Evolutionary conservation across 2,797 vertebrate species (phyloP), one percentile per base, ranked within the genome.

Genomic region (Amblyopsis hoosieri): DNA sequence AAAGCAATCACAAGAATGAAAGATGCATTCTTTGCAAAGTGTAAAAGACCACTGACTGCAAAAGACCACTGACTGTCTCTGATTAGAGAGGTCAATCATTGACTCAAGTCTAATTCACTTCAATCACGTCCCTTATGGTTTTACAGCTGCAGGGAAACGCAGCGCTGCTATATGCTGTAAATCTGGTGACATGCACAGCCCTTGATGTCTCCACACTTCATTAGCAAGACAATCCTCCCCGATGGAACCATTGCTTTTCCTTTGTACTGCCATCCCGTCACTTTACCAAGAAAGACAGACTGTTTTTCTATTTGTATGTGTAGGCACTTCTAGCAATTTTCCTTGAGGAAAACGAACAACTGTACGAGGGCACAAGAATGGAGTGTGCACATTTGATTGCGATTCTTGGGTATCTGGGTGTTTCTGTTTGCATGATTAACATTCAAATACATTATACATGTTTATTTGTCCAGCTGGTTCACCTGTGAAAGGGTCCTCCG

Each of bases 101-200:
- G 76, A 81, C 78, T 78, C 67, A 69, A 61, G 74, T 72, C 76
- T 79, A 81, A 88, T 90, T 89, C 87, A 82, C 82, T 88, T 78
- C 86, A 87, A 88, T 90, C 83, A 82, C 72, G 69, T 76, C 59
- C 60, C 76, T 88, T 74, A 86, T 91, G 86, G 89, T 90, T 90
- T 88, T 78, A 81, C 76, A 75, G 83, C 90, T 88, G 72, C 80
- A 75, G 83, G 84, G 82, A 84, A 85, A 75, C 79, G 48, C 66
- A 54, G 67, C 70, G 68, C 72, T 3, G 37, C 80, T 42, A 76
- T 15, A 76, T 15, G 67, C 78, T 73, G 79, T 87, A 87, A 85
- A 88, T 86, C 81, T 80, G 71, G 79, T 84, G 85, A 79, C 85
- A 80, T 74, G 68, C 79, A 60, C 74, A 62, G 73, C 73, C 81